Evolutionary conservation across 2,888 invertebrate genomes (phyloP).

Genomic region (Nephrotoma guestfalica): DNA sequence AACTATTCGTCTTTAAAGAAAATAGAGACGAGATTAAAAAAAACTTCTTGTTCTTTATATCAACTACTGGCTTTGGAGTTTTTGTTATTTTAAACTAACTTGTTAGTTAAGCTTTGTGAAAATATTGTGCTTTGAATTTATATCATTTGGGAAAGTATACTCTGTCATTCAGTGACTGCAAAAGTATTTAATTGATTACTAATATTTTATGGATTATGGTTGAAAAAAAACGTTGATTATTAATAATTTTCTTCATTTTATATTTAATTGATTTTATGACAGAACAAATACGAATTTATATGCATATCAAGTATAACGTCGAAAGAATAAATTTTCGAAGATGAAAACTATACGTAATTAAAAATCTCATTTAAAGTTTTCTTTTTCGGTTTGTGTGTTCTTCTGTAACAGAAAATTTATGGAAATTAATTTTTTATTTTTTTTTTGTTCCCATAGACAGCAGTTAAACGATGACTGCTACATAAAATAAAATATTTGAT

Average conservation of each 20-base stretch:
- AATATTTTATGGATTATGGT: neutral
- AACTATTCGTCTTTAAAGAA: neutral
- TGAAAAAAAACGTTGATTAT: neutral
- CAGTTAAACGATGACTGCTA: neutral
- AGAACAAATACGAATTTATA: neutral
- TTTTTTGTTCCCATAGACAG: too few species aligned
- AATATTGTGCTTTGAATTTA: neutral
- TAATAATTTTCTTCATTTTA: neutral
- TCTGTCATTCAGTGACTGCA: neutral
- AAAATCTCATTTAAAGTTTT: neutral
- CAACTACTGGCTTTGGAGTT: neutral
- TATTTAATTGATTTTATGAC: neutral
- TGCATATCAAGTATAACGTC: neutral
- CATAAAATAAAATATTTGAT: neutral
- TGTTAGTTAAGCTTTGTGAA: neutral
- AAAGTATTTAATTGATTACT: neutral
- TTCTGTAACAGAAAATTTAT: neutral
- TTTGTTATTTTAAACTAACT: neutral
- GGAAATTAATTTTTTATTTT: neutral
- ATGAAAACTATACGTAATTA: neutral
- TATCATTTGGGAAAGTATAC: neutral
- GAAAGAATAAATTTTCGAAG: neutral
- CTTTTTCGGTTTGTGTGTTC: neutral
- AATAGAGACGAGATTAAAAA: neutral
- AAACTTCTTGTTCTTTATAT: neutral